These are phyloP conservation scores for Cassiopea andromeda DNA, from an alignment of 30 jellyfish, hydroid and myxozoan genomes.

Conservation along the genomic window DNA sequence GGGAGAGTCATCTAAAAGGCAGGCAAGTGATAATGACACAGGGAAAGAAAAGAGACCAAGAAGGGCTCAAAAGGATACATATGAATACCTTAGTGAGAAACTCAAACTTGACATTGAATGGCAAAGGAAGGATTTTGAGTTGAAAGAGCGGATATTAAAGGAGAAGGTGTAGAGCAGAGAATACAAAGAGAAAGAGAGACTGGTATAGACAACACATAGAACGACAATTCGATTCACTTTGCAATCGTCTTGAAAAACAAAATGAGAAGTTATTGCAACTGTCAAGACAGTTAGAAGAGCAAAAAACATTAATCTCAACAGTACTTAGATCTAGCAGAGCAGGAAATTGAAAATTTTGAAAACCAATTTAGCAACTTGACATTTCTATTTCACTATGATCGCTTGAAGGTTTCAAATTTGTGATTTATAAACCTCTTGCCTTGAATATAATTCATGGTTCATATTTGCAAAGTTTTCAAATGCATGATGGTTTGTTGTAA, in stretches of 20 bases:
- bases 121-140: constrained; percentile 34
- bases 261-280: constrained; percentile 10
- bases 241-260: constrained; percentile 1
- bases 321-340: neutral
- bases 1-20: constrained; percentile 19
- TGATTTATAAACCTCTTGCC: neutral
- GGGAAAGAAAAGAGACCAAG: constrained; percentile 16
- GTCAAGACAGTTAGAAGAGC: neutral
- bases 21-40: constrained; percentile 12
- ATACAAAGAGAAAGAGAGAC: constrained; percentile 11
- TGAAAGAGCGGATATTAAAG: constrained; percentile 13
- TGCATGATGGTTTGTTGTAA: neutral
- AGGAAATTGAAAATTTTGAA: neutral
- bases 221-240: neutral
- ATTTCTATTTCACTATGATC: neutral
- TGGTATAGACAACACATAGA: neutral
- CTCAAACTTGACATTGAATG: constrained; percentile 14
- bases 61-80: constrained; percentile 23
- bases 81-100: constrained; percentile 1
- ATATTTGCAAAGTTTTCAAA: neutral
- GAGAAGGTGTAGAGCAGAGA: constrained; percentile 7
- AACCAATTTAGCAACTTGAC: neutral
- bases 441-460: neutral
- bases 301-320: neutral
- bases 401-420: neutral